Base-by-base conservation (phyloP, 2,888 invertebrate species). In the Geophilus truncorum region DNA sequence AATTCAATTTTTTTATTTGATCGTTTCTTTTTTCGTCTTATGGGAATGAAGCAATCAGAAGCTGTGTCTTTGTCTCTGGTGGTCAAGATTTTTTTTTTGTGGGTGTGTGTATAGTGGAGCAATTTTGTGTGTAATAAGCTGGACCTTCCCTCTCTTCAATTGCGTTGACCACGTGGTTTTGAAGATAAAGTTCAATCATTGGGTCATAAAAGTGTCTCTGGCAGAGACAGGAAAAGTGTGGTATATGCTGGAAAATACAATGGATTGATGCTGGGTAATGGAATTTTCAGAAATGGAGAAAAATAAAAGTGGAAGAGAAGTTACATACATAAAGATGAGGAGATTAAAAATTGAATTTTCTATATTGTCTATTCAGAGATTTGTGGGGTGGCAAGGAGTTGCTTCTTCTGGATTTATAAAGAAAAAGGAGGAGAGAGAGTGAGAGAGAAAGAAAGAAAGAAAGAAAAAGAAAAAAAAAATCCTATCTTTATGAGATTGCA, bases 51-150 rank as follows among this genome's bases (percentile, higher is more conserved):
- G 57, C 57, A 57, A 57, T 57, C 57, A 57, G 57, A 57, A 57
- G 23, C 57, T 57, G 57, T 18, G 57, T 57, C 57, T 57, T 57
- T 57, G 57, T 57, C 57, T 57, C 57, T 57, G 57, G 57, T 57
- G 57, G 57, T 57, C 57, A 57, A 57, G 57, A 57, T 57, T 57
- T 57, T 57, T 57, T 57, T 40, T 18, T n/a, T 18, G 57, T 2
- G 57, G 57, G 57, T 57, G 57, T 57, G 57, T 57, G 23, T 57
- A 57, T 57, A 57, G 57, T 57, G 57, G 21, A 57, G 57, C 57
- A 57, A 57, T 57, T 57, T 57, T 57, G 57, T 57, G 57, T 57
- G 57, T 57, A 57, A 57, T 57, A 57, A 57, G 57, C 57, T 57
- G 57, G 57, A 57, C 57, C n/a, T 57, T 57, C 57, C 57, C 18